phyloP scores from a whole-genome alignment of 2,797 vertebrate species.

The Coregonus sp. region DNA sequence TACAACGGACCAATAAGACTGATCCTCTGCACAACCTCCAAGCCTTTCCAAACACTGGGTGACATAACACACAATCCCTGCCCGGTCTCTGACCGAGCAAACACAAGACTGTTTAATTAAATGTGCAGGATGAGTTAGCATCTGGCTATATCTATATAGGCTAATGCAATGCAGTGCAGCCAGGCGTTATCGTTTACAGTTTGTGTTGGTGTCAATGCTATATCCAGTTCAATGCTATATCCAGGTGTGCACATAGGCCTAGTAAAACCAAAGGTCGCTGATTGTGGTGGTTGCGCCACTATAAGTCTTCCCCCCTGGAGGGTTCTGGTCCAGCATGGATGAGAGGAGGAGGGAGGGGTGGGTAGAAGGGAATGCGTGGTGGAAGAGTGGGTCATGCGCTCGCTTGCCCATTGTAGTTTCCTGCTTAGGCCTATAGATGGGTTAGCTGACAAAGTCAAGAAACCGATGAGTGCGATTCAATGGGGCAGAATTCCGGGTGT shows the following conservation, averaged over 20 bases:
- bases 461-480: too few species aligned
- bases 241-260: not conserved
- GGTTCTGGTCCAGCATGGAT: not conserved
- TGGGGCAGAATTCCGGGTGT: too few species aligned
- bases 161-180: slow-evolving; percentile 28
- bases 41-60: slow-evolving; percentile 23
- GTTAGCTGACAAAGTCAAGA: too few species aligned
- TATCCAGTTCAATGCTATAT: slow-evolving; percentile 38
- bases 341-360: slow-evolving; percentile 8
- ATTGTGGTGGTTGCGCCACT: not conserved
- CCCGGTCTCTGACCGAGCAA: slow-evolving; percentile 20
- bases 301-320: not conserved
- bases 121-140: slow-evolving; percentile 13
- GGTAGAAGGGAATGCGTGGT: slow-evolving; percentile 24
- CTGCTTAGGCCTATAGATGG: not conserved
- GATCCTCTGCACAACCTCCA: too few species aligned
- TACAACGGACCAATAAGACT: too few species aligned
- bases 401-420: not conserved
- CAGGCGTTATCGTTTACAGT: slow-evolving; percentile 9
- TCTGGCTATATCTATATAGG: slow-evolving; percentile 3
- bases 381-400: not conserved
- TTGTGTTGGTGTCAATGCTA: slow-evolving; percentile 9
- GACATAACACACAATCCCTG: slow-evolving; percentile 7
- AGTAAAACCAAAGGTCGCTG: not conserved
- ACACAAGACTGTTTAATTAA: slow-evolving; percentile 10